Base-by-base conservation (phyloP, 2,113 vertebrate genomes). In the Percopsis transmontana region DNA sequence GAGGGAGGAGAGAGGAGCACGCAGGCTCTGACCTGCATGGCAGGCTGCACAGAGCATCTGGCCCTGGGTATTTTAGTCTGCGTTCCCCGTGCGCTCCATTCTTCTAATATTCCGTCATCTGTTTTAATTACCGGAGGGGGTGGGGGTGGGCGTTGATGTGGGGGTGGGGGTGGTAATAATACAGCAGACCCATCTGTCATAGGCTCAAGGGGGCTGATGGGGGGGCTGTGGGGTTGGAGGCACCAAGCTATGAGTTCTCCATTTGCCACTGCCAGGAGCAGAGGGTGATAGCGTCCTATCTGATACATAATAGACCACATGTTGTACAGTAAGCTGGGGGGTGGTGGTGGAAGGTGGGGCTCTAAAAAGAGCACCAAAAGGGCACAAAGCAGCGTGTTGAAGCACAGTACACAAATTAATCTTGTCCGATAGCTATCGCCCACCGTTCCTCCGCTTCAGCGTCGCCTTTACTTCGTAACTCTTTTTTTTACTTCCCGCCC, bases 181-280 rank as follows among this genome's bases (percentile, higher is more conserved):
- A 83, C 70, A 54, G 66, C 14, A 15, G 57, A 45, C 66, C 83
- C 79, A 87, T 90, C 85, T 90, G 85, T 88, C 78, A 60, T 42
- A 59, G 57, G 58, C 54, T 70, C 51, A 77, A 57, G 38, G 42
- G 69, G 38, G 38, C 58, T 58, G 65, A 70, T 2, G 1, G 47
- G 58, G 40, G 52, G 47, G 20, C 41, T 9, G 11, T 33, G 65
- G 57, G 40, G 60, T 52, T 63, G 70, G 45, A 62, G 41, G 62
- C 56, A 62, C 51, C 41, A 23, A 48, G 41, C 21, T 62, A 56
- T 66, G 44, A 60, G 73, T 48, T 55, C 60, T 70, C 58, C 60
- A 54, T 45, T 68, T 67, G 33, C 58, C 44, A 50, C 27, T 24
- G 51, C 51, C 20, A 23, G 40, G 52, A 72, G 15, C 60, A 76